Evolutionary conservation across 64 coral and sea anemone genomes (phyloP).

Genomic region (Montipora foliosa): DNA sequence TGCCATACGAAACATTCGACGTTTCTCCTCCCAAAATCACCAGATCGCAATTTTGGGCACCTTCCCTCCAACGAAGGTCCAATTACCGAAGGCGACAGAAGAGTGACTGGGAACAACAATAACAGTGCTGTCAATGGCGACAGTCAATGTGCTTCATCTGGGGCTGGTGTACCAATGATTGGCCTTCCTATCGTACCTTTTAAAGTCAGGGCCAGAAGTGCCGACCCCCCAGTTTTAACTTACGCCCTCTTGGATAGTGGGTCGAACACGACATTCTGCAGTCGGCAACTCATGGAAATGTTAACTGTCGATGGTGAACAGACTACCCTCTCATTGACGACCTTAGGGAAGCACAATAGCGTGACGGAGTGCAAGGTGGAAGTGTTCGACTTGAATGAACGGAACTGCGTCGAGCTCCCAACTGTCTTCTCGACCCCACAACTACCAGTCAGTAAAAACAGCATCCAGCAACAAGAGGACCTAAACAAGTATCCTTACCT

Average conservation of each 20-base stretch:
- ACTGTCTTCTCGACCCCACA: conserved; percentile 61
- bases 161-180: background rate
- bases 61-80: background rate
- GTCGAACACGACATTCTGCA: conserved; percentile 59
- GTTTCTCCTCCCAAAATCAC: conserved; percentile 42
- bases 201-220: conserved; percentile 30
- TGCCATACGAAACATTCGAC: conserved; percentile 56
- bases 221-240: background rate
- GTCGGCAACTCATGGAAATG: conserved; percentile 21
- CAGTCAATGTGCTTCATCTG: background rate
- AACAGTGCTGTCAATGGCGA: background rate
- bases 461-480: conserved; percentile 21
- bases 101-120: background rate
- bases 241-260: conserved; percentile 53
- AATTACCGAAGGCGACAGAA: background rate
- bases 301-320: background rate
- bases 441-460: conserved; percentile 65
- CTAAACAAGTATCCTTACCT: conserved; percentile 19
- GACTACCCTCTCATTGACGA: conserved; percentile 28
- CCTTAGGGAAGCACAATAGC: conserved; percentile 29
- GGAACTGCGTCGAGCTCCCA: conserved; percentile 37
- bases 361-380: conserved; percentile 29
- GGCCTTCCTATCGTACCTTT: conserved; percentile 30
- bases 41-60: background rate
- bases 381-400: conserved; percentile 52